These are phyloP conservation scores for Edolisoma coerulescens DNA, from an alignment of 2,113 vertebrate genomes.

Conservation along the genomic window DNA sequence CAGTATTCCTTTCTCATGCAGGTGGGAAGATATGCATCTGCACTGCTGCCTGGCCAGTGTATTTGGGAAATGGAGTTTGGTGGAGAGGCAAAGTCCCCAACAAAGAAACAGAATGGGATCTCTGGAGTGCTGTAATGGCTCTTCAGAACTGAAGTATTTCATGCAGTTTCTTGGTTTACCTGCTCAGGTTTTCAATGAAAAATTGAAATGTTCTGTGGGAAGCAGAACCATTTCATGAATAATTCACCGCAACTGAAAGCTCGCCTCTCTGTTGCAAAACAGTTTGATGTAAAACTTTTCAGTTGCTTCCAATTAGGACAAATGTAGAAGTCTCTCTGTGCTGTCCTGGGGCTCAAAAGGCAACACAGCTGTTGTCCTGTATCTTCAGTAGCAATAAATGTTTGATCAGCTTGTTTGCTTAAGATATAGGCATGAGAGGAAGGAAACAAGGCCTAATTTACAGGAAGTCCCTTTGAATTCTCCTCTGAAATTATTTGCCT, in stretches of 20 bases:
- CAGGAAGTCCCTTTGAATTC: not conserved
- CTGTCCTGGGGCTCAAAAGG: not conserved
- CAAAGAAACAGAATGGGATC: accelerated
- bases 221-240: slow-evolving; percentile 14
- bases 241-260: slow-evolving; percentile 17
- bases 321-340: not conserved
- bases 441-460: not conserved
- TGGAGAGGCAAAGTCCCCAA: not conserved
- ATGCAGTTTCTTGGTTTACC: not conserved
- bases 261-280: not conserved
- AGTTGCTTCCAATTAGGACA: not conserved
- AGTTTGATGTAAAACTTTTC: not conserved
- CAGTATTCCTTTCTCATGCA: accelerated
- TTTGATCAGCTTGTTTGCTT: not conserved
- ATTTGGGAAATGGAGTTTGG: not conserved
- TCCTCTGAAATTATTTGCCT: not conserved
- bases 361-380: not conserved
- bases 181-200: slow-evolving; percentile 2
- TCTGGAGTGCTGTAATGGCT: not conserved
- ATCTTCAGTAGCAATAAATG: not conserved
- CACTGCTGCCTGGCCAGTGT: not conserved
- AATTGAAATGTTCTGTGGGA: not conserved
- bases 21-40: not conserved
- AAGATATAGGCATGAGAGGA: not conserved
- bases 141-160: not conserved